phyloP scores from a whole-genome alignment of 1,140 invertebrate genomes.

The Venustaconcha ellipsiformis region DNA sequence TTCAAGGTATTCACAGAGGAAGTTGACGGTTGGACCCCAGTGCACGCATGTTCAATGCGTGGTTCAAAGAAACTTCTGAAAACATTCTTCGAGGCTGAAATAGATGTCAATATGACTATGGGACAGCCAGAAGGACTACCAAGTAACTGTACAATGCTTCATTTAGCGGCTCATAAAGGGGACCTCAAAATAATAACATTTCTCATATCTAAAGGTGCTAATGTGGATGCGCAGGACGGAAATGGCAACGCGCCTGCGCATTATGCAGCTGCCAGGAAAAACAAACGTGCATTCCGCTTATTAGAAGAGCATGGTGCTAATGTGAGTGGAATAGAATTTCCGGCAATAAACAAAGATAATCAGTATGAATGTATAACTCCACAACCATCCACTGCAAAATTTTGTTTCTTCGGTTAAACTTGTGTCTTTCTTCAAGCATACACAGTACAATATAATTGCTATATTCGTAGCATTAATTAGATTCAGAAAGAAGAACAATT shows the following conservation, averaged over 20 bases:
- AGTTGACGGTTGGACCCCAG: constrained; percentile 58
- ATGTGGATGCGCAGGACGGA: constrained; percentile 43
- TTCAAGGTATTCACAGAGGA: constrained; percentile 40
- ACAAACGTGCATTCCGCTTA: constrained; percentile 28
- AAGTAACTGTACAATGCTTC: constrained; percentile 39
- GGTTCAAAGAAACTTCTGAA: constrained; percentile 53
- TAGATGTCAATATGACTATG: constrained; percentile 50
- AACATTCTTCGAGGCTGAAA: constrained; percentile 45
- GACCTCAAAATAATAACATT: constrained; percentile 47
- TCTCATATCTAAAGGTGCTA: constrained; percentile 42
- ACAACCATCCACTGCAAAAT: constrained; percentile 24
- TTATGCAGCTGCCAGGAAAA: constrained; percentile 37
- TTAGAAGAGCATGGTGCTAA: constrained; percentile 41
- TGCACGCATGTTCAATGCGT: constrained; percentile 51
- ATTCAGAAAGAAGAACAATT: too few species aligned
- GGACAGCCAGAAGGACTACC: constrained; percentile 55
- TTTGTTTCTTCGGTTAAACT: constrained; percentile 35
- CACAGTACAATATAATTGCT: too few species aligned
- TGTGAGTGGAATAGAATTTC: constrained; percentile 18
- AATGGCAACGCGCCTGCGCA: constrained; percentile 37
- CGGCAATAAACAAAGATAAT: background rate
- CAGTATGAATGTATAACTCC: constrained; percentile 37
- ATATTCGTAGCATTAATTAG: too few species aligned
- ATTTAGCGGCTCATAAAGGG: constrained; percentile 45
- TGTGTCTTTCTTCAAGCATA: too few species aligned